Evolutionary conservation across 2,888 invertebrate species (phyloP).

Genomic region (Erannis defoliaria): DNA sequence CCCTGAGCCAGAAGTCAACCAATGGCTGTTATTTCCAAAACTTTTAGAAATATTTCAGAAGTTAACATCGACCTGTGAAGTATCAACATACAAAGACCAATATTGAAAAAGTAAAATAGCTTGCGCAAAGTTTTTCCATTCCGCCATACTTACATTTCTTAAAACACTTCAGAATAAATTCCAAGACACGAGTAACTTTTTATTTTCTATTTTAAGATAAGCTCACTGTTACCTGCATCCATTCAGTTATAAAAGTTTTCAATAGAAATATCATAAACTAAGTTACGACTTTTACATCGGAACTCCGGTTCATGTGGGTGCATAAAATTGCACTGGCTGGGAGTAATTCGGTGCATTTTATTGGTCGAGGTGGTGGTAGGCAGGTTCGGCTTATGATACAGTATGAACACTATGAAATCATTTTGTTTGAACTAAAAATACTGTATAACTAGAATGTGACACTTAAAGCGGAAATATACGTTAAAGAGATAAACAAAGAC

Average conservation of each 20-base stretch:
- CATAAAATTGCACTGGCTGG: conserved; percentile 64
- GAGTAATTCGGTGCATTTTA: conserved; percentile 81
- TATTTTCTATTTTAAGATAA: conserved; percentile 47
- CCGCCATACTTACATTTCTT: conserved; percentile 35
- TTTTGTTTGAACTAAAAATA: too few relatives aligned
- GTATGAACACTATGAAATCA: conserved; percentile 18
- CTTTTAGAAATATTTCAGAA: not conserved
- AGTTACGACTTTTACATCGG: conserved; percentile 50
- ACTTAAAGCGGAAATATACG: too few relatives aligned
- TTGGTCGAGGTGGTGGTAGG: conserved; percentile 63
- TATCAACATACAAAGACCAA: conserved; percentile 7
- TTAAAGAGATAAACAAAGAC: too few relatives aligned
- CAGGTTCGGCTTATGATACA: conserved; percentile 23
- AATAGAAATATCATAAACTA: conserved; percentile 58
- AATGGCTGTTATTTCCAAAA: conserved; percentile 1
- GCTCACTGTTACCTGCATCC: conserved; percentile 48
- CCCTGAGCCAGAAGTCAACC: too few relatives aligned
- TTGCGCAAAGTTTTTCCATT: conserved; percentile 36
- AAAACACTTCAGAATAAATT: conserved; percentile 44
- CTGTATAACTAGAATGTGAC: not conserved
- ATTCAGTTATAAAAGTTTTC: conserved; percentile 54
- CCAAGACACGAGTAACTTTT: conserved; percentile 43
- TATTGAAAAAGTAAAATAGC: conserved; percentile 16
- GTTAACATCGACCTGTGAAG: not conserved
- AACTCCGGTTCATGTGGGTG: conserved; percentile 50